A percentile compares a stretch with the other conserved stretches of the same genome.
These are phyloP conservation scores for Mesochorus sp. DNA, from an alignment of 2,888 invertebrate genomes.

Conservation along the genomic window DNA sequence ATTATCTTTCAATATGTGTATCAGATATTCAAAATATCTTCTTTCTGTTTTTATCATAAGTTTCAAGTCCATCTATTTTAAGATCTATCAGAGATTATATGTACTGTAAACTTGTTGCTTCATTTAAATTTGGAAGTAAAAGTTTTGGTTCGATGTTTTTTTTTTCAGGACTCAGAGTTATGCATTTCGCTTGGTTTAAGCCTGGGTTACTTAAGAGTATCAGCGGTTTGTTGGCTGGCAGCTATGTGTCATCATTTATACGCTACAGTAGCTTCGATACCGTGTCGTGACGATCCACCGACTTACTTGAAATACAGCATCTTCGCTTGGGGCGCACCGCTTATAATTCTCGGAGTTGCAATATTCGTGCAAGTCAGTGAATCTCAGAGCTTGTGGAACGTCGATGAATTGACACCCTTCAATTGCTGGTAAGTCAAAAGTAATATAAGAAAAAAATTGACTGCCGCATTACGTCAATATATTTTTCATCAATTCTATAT, in stretches of 20 bases:
- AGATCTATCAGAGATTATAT: not conserved
- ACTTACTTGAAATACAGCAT: conserved; percentile 84
- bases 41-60: no score
- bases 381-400: conserved; percentile 82
- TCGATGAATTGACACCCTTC: conserved; percentile 82
- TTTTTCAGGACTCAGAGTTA: conserved; percentile 85
- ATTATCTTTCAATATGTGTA: no score
- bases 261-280: conserved; percentile 80
- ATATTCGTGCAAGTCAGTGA: conserved; percentile 83
- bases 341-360: conserved; percentile 83
- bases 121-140: no score
- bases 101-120: not conserved
- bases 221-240: conserved; percentile 87
- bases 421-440: conserved; percentile 83
- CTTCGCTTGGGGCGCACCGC: conserved; percentile 87
- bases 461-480: no score
- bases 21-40: no score
- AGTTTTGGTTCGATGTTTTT: conserved; percentile 33
- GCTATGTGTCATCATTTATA: conserved; percentile 87
- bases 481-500: no score
- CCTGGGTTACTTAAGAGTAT: conserved; percentile 86
- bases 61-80: no score
- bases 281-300: conserved; percentile 78
- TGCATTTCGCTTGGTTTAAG: conserved; percentile 86
- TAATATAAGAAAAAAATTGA: no score